phyloP scores from a whole-genome alignment of 2,888 invertebrate species.

The Galerucella nymphaeae region DNA sequence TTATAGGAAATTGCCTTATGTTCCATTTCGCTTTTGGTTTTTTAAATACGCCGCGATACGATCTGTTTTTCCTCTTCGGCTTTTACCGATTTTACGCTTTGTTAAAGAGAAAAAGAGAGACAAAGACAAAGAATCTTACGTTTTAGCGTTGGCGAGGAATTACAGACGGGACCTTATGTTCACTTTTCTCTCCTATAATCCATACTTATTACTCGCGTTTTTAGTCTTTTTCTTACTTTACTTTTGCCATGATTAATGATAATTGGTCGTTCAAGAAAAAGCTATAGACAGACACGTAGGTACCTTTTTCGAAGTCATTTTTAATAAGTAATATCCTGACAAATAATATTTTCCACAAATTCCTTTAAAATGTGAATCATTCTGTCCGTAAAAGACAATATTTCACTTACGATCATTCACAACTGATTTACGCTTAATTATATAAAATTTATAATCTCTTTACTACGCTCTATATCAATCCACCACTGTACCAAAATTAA shows the following conservation, averaged over 20 bases:
- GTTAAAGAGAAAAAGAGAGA: slow-evolving; percentile 45
- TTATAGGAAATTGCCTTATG: slow-evolving; percentile 61
- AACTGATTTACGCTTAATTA: slow-evolving; percentile 55
- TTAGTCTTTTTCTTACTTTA: slow-evolving; percentile 61
- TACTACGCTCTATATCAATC: slow-evolving; percentile 52
- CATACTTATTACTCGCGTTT: slow-evolving; percentile 64
- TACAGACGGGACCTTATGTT: slow-evolving; percentile 55
- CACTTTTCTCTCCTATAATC: slow-evolving; percentile 61
- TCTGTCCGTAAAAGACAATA: slow-evolving; percentile 33
- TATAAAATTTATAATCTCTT: slow-evolving; percentile 53
- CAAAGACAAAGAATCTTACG: slow-evolving; percentile 28
- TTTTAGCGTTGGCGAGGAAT: slow-evolving; percentile 44
- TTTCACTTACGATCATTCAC: slow-evolving; percentile 49
- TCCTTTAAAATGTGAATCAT: slow-evolving; percentile 33
- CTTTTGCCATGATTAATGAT: slow-evolving; percentile 58
- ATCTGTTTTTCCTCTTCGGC: slow-evolving; percentile 43
- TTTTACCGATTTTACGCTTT: slow-evolving; percentile 40
- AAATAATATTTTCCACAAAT: slow-evolving; percentile 16
- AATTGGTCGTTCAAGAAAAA: slow-evolving; percentile 55
- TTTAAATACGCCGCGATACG: slow-evolving; percentile 43
- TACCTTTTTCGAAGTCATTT: too few species aligned
- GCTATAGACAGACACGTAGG: slow-evolving; percentile 24
- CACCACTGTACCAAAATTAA: slow-evolving; percentile 43
- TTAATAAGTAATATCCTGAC: too few species aligned
- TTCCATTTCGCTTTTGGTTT: slow-evolving; percentile 54